phyloP scores from a whole-genome alignment of 2,797 vertebrate genomes.

The Pteronotus mesoamericanus region DNA sequence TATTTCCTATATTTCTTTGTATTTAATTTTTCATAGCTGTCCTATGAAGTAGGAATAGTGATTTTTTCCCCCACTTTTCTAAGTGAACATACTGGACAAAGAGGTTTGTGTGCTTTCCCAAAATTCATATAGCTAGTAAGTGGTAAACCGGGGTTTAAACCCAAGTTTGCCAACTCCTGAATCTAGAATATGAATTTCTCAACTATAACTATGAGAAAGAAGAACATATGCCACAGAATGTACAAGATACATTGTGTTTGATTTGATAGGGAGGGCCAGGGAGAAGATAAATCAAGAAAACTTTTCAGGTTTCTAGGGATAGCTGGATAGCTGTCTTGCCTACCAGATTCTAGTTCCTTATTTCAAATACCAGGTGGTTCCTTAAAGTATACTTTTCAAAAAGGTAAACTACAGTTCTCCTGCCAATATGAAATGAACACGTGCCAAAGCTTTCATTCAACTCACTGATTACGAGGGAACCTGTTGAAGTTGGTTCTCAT shows the following conservation, averaged over 20 bases:
- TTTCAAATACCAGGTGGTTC: not conserved
- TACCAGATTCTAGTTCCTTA: not conserved
- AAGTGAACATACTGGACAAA: not conserved
- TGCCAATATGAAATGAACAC: not conserved
- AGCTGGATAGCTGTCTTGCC: not conserved
- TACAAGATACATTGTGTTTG: not conserved
- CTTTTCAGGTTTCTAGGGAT: not conserved
- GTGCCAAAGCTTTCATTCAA: not conserved
- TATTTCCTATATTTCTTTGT: not conserved
- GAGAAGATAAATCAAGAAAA: not conserved
- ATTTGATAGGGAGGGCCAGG: not conserved
- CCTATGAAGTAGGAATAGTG: not conserved
- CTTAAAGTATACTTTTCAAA: not conserved
- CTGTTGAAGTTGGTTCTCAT: not conserved
- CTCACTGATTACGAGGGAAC: not conserved
- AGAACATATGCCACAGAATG: not conserved
- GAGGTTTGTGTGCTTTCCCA: not conserved
- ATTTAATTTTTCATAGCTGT: not conserved
- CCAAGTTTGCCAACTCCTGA: not conserved
- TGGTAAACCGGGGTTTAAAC: not conserved
- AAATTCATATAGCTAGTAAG: not conserved
- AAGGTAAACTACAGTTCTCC: not conserved
- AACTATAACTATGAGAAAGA: not conserved
- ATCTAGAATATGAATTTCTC: not conserved
- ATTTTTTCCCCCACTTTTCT: not conserved